Evolutionary conservation across 2,888 invertebrate genomes (phyloP).

Genomic region (Lydus trimaculatus): DNA sequence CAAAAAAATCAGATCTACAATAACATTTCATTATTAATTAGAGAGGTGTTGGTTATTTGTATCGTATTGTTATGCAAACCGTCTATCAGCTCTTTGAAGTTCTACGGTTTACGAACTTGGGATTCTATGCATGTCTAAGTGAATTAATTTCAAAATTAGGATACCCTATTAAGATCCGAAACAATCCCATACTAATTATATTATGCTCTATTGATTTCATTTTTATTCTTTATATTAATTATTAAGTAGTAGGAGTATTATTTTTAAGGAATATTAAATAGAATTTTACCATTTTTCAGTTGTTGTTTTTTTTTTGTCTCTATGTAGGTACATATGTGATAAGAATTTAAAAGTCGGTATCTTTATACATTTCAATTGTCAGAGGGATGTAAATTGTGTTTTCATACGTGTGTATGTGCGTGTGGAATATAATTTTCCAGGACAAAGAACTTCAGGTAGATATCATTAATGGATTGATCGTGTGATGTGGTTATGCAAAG

Average conservation of each 20-base stretch:
- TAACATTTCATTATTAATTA: background rate
- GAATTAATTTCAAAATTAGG: background rate
- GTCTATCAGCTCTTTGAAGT: background rate
- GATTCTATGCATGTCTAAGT: background rate
- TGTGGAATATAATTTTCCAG: constrained; percentile 4
- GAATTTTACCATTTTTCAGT: too few species aligned
- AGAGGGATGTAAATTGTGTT: background rate
- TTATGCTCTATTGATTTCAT: background rate
- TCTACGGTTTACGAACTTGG: background rate
- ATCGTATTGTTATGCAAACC: background rate
- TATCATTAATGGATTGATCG: constrained; percentile 6
- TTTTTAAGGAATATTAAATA: too few species aligned
- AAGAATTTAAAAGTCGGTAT: background rate
- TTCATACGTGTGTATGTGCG: background rate
- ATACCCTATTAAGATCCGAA: background rate
- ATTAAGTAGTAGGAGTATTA: too few species aligned
- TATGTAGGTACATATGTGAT: background rate
- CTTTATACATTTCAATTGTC: background rate
- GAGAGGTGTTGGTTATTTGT: background rate
- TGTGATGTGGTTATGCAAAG: background rate
- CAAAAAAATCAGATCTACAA: background rate
- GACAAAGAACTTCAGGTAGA: background rate
- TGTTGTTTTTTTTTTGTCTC: too few species aligned
- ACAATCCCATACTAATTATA: background rate
- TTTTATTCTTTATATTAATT: background rate